A percentile compares a stretch with the other conserved stretches of the same genome.
Evolutionary conservation across 2,797 vertebrate genomes (phyloP).

Genomic region (Coendou prehensilis): DNA sequence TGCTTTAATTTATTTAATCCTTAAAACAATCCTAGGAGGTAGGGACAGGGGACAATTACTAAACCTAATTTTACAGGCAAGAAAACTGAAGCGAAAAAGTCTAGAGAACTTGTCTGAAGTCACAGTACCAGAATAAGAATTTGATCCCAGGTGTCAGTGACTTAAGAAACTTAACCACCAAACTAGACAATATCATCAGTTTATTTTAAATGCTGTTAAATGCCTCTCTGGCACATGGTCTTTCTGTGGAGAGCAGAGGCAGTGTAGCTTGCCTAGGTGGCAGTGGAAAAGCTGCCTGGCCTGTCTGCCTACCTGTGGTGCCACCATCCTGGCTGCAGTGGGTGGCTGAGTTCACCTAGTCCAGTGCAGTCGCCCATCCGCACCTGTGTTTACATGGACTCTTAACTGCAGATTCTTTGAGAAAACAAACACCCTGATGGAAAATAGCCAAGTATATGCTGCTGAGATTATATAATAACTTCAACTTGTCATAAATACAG

Average conservation of each 20-base stretch:
- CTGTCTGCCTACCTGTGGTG: background rate
- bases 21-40: background rate
- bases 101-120: constrained; percentile 19
- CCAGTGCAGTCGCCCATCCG: background rate
- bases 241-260: background rate
- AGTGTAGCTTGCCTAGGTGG: background rate
- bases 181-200: constrained; percentile 4
- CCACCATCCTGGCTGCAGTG: background rate
- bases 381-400: background rate
- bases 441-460: background rate
- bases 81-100: background rate
- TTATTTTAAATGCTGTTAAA: background rate
- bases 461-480: background rate
- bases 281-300: background rate
- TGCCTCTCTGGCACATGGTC: background rate
- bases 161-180: constrained; percentile 28
- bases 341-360: background rate
- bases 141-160: constrained; percentile 19
- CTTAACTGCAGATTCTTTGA: constrained; percentile 15
- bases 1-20: constrained; percentile 41
- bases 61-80: constrained; percentile 18
- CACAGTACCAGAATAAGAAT: background rate
- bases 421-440: background rate
- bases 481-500: background rate
- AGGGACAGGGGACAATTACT: background rate